Evolutionary conservation across 1,140 invertebrate genomes (phyloP), one percentile per base, ranked within the genome.

Genomic region (Meloidogyne exigua): DNA sequence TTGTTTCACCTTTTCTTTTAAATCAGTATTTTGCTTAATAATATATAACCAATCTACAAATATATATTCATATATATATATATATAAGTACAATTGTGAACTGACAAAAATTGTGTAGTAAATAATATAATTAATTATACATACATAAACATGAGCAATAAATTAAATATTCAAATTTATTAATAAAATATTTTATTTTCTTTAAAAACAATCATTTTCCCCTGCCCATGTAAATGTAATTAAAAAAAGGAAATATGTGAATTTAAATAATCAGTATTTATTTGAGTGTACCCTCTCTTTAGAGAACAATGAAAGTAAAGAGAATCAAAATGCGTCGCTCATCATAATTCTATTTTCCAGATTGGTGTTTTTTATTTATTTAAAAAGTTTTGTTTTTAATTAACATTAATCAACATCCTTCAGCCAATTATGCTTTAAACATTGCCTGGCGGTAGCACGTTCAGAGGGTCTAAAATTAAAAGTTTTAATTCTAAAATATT

Each of bases 401-500:
- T n/a, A 25, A 49, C 12, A 57, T 65, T 65, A 73, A 63, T 72
- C 70, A 36, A 73, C 39, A 28, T 57, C 65, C n/a, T 73, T 79
- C 26, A 98, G 90, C 94, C 94, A 98, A 28, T 93, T 92, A 90
- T 98, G 95, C 87, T 93, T 91, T 84, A 98, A 91, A 90, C 94
- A 96, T 85, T 96, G 92, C 68, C 92, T 92, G 80, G 96, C 96
- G 65, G 95, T 96, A 68, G 95, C 94, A 83, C 96, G 91, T 83
- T 91, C 91, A 80, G 91, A 91, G 44, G 94, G 93, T 65, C 72
- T 73, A 65, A 73, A 73, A 73, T 9, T n/a, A 9, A 42, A 68
- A 23, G 7, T 32, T 68, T 23, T n/a, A n/a, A n/a, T n/a, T n/a
- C n/a, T n/a, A n/a, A 7, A 21, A 21, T 68, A 7, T 68, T 23